These are phyloP conservation scores for Scopus umbretta DNA, from an alignment of 2,113 vertebrate genomes.

Conservation along the genomic window DNA sequence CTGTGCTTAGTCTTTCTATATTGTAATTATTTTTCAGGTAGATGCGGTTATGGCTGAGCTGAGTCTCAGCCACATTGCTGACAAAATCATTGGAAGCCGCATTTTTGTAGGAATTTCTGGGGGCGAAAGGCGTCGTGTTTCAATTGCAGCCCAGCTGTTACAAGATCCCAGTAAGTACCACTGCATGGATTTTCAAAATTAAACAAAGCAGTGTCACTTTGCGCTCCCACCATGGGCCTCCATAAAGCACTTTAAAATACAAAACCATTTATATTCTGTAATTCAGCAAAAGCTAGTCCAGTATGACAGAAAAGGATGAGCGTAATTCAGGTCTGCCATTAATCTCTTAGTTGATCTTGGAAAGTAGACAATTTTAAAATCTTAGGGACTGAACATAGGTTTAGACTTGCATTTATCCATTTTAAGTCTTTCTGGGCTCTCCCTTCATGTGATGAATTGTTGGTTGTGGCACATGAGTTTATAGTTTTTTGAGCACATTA, in stretches of 20 bases:
- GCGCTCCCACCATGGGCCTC: neutral
- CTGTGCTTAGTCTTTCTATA: neutral
- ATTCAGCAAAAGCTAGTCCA: neutral
- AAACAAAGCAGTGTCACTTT: neutral
- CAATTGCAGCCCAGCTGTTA: constrained; percentile 90
- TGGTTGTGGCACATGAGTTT: neutral
- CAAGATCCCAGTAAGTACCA: constrained; percentile 91
- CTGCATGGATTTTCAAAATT: neutral
- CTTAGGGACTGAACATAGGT: neutral
- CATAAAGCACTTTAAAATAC: neutral
- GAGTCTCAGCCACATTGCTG: constrained; percentile 85
- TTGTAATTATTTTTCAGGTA: constrained; percentile 73
- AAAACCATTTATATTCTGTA: neutral
- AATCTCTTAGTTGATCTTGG: neutral
- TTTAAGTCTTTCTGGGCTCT: neutral
- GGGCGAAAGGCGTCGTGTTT: constrained; percentile 89
- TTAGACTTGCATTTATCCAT: neutral
- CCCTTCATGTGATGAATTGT: neutral
- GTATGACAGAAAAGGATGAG: neutral
- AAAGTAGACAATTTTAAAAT: neutral
- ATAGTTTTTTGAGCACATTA: neutral
- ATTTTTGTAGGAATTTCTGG: constrained; percentile 84
- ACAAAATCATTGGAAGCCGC: constrained; percentile 83
- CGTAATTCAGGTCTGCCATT: neutral
- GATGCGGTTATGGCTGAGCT: constrained; percentile 85